phyloP scores from a whole-genome alignment of 2,113 vertebrate species.

The Aspidoscelis tigris region DNA sequence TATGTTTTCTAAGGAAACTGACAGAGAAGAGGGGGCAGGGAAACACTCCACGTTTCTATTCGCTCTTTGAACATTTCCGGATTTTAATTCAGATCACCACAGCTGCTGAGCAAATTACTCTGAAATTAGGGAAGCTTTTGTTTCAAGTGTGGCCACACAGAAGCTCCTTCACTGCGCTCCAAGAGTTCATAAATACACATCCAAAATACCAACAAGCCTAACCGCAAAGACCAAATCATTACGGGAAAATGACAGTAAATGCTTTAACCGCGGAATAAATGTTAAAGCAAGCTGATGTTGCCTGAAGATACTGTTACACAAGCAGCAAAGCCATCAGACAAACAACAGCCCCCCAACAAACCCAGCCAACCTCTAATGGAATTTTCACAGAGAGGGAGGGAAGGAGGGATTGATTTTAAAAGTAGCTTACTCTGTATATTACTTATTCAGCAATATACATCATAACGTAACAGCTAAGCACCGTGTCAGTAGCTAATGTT shows the following conservation, averaged over 20 bases:
- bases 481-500: constrained; percentile 27
- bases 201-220: constrained; percentile 33
- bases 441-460: constrained; percentile 34
- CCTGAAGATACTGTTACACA: constrained; percentile 2
- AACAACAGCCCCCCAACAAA: not conserved
- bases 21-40: constrained; percentile 1
- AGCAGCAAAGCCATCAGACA: not conserved
- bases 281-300: not conserved
- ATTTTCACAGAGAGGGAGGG: constrained; percentile 24
- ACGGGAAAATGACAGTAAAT: constrained; percentile 31
- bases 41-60: constrained; percentile 35
- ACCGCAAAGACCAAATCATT: constrained; percentile 39
- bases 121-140: constrained; percentile 57
- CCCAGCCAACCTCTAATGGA: not conserved
- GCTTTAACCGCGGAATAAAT: rapidly evolving
- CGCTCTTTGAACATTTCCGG: constrained; percentile 31
- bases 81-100: constrained; percentile 61
- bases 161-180: constrained; percentile 28
- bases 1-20: constrained; percentile 50
- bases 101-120: constrained; percentile 58
- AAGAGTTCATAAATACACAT: constrained; percentile 24
- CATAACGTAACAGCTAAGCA: constrained; percentile 36
- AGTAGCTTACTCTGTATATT: not conserved
- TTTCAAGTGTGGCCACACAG: constrained; percentile 43
- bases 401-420: not conserved